Evolutionary conservation across 64 coral and sea anemone species (phyloP).

Genomic region (Anthopleura sola): DNA sequence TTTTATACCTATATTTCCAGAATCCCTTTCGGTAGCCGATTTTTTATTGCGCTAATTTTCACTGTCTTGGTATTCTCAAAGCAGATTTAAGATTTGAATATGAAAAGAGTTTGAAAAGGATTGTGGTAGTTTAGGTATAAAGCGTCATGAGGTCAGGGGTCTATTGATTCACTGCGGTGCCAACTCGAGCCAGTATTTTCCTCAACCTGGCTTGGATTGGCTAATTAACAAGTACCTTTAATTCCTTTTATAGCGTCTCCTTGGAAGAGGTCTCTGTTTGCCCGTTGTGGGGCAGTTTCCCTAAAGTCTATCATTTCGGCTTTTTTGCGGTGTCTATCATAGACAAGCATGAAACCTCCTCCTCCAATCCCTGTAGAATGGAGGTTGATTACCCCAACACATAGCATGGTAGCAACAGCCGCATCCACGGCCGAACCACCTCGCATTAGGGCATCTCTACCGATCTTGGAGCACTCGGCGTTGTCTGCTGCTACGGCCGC

Average conservation of each 20-base stretch:
- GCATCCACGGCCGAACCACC: constrained; percentile 88
- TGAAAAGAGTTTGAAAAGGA: too few species aligned
- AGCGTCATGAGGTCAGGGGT: too few species aligned
- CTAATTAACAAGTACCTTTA: constrained; percentile 50
- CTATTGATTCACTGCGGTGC: too few species aligned
- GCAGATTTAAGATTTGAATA: too few species aligned
- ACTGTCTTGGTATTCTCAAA: too few species aligned
- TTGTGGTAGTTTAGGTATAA: too few species aligned
- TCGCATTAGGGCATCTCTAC: constrained; percentile 63
- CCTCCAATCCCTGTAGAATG: constrained; percentile 96
- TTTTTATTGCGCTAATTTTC: too few species aligned
- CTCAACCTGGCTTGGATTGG: too few species aligned
- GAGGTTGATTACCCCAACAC: constrained; percentile 86
- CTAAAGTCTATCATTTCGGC: constrained; percentile 97
- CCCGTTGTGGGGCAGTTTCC: constrained; percentile 76
- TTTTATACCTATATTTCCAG: too few species aligned
- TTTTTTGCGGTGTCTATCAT: constrained; percentile 48
- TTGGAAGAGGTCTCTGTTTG: constrained; percentile 75
- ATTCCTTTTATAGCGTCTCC: constrained; percentile 89
- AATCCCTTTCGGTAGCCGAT: too few species aligned
- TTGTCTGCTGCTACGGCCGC: constrained; percentile 91
- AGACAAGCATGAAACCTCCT: constrained; percentile 96
- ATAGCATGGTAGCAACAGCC: constrained; percentile 77
- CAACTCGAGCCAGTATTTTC: too few species aligned
- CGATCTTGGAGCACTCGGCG: constrained; percentile 74